Evolutionary conservation across 2,113 vertebrate species (phyloP).

Genomic region (Cynocephalus volans): DNA sequence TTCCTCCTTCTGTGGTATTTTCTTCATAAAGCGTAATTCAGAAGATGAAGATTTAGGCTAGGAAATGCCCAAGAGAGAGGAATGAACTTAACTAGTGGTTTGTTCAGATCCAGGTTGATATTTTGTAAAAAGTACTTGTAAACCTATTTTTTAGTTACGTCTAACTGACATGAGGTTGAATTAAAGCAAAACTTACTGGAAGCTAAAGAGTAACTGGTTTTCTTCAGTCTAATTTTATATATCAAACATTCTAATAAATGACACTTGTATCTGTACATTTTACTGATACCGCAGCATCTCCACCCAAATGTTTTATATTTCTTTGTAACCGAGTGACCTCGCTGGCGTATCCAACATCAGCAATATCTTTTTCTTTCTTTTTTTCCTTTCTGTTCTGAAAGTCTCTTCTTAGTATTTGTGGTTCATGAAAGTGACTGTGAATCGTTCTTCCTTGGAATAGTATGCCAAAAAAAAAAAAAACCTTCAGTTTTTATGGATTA

Average conservation of each 20-base stretch:
- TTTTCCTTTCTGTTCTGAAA: background rate
- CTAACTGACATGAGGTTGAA: background rate
- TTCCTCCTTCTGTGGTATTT: background rate
- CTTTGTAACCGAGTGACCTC: background rate
- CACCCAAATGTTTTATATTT: slow-evolving; percentile 12
- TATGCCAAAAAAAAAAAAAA: background rate
- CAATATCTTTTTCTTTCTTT: background rate
- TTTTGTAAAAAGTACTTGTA: background rate
- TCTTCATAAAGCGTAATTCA: background rate
- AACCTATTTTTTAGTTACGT: background rate
- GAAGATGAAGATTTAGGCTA: background rate
- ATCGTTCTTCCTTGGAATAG: slow-evolving; percentile 44
- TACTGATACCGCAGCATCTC: background rate
- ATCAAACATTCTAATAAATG: slow-evolving; percentile 39
- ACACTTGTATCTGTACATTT: background rate
- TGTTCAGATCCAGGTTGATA: background rate
- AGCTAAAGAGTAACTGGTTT: background rate
- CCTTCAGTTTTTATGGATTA: slow-evolving; percentile 52
- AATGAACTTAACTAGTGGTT: background rate
- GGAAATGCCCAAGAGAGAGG: background rate
- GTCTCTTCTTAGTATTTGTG: slow-evolving; percentile 32
- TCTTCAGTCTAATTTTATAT: background rate
- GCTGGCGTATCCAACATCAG: background rate
- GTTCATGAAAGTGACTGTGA: slow-evolving; percentile 10
- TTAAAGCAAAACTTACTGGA: slow-evolving; percentile 5